Base-by-base conservation (phyloP, 2,113 vertebrate genomes). In the Pongo pygmaeus region DNA sequence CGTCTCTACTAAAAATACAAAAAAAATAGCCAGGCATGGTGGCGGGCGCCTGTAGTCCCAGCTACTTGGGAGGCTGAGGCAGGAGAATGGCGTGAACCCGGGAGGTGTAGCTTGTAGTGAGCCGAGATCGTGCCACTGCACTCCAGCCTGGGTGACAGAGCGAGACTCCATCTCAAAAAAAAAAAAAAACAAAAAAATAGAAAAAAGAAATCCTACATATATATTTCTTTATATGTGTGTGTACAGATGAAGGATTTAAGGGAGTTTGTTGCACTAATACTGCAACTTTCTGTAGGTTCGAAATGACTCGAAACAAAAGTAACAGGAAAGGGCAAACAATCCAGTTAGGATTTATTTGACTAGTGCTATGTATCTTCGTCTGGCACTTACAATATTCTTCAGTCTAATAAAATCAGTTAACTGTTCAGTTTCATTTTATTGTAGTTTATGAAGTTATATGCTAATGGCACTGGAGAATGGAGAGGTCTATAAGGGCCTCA, bases 231-330 rank as follows among this genome's bases (percentile, higher is more conserved):
- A 43, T 32, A 12, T 18, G 7, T 46, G 38, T 46, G 16, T 16
- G 20, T 46, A 30, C 38, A 22, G 8, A 35, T 20, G 18, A 64
- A 55, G 74, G 46, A 46, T 64, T 80, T 85, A 95, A 75, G 22
- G 84, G 55, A 92, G 69, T 74, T 83, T 77, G 50, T 0, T 55
- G 40, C 40, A 89, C 32, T 52, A 85, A 94, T 6, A 89, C 3
- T 43, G 25, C 48, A 69, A 89, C 17, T 92, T 91, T 87, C 75
- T 52, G 6, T 83, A 93, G 52, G 35, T 48, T 67, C 80, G 30
- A 93, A 89, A 89, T 61, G 55, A 67, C 16, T 77, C 40, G 48
- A 93, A 75, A 70, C 89, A 95, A 79, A 95, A 85, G 91, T 30
- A 55, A 48, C 40, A n/a, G 32, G 77, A 95, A 84, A 85, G 17